Percentiles rank a stretch among this genome's conserved stretches.
These are phyloP conservation scores for Parnassius apollo DNA, from an alignment of 2,888 invertebrate genomes.

Conservation along the genomic window DNA sequence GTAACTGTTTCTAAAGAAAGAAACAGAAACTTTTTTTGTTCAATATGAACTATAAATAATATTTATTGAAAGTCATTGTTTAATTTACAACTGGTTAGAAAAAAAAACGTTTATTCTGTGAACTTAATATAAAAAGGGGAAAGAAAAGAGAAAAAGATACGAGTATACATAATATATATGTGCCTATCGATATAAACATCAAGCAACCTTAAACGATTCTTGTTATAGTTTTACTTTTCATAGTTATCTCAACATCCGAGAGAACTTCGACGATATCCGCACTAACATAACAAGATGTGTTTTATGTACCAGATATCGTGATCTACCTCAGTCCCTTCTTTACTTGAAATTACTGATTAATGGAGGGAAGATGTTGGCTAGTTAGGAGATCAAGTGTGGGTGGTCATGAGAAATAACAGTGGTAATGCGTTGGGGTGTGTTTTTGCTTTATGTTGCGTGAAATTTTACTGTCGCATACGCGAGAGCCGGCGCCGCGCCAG, in stretches of 20 bases:
- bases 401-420: constrained; percentile 60
- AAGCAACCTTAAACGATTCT: constrained; percentile 38
- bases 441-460: constrained; percentile 81
- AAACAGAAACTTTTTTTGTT: no score
- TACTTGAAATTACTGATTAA: constrained; percentile 22
- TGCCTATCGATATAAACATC: constrained; percentile 16
- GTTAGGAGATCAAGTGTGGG: constrained; percentile 44
- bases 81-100: no score
- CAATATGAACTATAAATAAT: no score
- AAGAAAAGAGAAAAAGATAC: background rate
- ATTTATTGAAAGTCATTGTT: no score
- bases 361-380: constrained; percentile 30
- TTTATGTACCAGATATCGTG: constrained; percentile 52
- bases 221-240: constrained; percentile 67
- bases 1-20: no score
- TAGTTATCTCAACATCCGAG: constrained; percentile 64
- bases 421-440: constrained; percentile 76
- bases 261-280: constrained; percentile 68
- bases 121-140: no score
- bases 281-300: constrained; percentile 70
- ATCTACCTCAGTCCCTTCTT: constrained; percentile 35
- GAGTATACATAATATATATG: background rate
- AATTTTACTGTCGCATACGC: constrained; percentile 73
- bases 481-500: constrained; percentile 45
- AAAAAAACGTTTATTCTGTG: no score